phyloP scores from a whole-genome alignment of 2,888 invertebrate species.

The Acleris emargana region DNA sequence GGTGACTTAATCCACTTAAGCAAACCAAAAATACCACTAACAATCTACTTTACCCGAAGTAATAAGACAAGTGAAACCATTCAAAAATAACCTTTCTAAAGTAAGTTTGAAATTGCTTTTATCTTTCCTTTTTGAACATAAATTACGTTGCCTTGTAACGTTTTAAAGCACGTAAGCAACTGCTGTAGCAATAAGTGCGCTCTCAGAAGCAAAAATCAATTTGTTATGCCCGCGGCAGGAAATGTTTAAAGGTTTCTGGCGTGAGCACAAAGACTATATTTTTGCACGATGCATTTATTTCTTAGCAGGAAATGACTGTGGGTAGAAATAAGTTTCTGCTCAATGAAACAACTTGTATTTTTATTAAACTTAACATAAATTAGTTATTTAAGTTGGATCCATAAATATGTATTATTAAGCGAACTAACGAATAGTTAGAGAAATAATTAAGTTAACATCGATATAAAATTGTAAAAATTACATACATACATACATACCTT shows the following conservation, averaged over 20 bases:
- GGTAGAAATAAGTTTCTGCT: neutral
- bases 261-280: conserved; percentile 26
- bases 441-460: too few species aligned
- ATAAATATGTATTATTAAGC: too few species aligned
- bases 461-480: too few species aligned
- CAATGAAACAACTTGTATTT: conserved; percentile 1
- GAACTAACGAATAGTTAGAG: too few species aligned
- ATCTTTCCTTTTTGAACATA: neutral
- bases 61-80: too few species aligned
- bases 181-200: conserved; percentile 14
- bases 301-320: neutral
- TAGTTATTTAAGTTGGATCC: too few species aligned
- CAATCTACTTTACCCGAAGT: too few species aligned
- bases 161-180: conserved; percentile 1
- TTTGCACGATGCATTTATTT: conserved; percentile 8
- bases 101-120: too few species aligned
- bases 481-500: too few species aligned
- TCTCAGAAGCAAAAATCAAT: conserved; percentile 31
- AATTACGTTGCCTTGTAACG: neutral
- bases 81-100: too few species aligned
- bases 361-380: neutral
- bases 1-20: too few species aligned
- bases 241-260: conserved; percentile 32
- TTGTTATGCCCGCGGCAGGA: conserved; percentile 33
- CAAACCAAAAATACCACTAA: too few species aligned